phyloP scores from a whole-genome alignment of 2,888 invertebrate species.

The Gisinianus flammeolus region DNA sequence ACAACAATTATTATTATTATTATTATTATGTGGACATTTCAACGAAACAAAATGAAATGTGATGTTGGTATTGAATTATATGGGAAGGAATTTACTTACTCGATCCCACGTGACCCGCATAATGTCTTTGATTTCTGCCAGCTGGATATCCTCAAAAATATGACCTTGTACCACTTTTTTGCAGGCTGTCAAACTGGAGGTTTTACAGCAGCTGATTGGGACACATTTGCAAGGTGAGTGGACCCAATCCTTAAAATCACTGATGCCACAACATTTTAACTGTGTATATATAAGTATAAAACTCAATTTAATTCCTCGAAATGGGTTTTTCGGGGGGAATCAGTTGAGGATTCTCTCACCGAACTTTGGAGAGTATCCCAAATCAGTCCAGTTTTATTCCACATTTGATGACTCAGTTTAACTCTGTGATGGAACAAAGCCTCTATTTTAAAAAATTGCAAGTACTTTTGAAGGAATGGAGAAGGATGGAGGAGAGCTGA shows the following conservation, averaged over 20 bases:
- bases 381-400: neutral
- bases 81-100: neutral
- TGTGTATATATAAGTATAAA: neutral
- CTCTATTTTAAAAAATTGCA: slow-evolving; percentile 3
- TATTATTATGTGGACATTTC: neutral
- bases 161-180: neutral
- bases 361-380: neutral
- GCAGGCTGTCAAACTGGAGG: neutral
- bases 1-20: neutral
- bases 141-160: neutral
- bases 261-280: neutral
- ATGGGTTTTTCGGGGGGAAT: neutral
- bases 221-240: slow-evolving; percentile 10
- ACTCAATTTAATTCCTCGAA: neutral
- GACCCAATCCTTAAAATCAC: slow-evolving; percentile 4
- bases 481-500: neutral
- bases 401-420: no score
- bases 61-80: no score
- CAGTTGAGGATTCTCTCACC: neutral
- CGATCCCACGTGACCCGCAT: neutral
- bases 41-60: neutral
- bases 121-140: neutral
- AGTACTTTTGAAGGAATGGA: neutral
- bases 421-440: neutral
- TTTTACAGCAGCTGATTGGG: neutral